Conservation (phyloP, 2,797 vertebrate species). For the Tamandua tetradactyla region DNA sequence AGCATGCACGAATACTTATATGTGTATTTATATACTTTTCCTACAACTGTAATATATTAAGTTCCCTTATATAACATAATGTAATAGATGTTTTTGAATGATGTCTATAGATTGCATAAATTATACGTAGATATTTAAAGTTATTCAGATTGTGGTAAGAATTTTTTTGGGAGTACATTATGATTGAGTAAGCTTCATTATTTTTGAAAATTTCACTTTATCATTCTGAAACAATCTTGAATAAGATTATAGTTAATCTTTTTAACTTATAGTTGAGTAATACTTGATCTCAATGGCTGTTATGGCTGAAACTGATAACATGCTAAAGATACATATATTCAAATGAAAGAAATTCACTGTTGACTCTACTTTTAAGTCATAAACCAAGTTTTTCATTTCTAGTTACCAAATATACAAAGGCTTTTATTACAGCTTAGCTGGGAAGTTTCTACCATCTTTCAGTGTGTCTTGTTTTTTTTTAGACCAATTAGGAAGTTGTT, state of each 20-base stretch:
- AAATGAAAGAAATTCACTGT: not conserved
- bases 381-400: not conserved
- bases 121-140: constrained; percentile 25
- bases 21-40: not conserved
- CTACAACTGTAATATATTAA: not conserved
- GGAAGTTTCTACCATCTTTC: not conserved
- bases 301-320: not conserved
- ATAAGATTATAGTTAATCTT: not conserved
- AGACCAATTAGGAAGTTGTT: not conserved
- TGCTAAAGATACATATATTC: not conserved
- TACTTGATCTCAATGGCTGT: not conserved
- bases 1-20: not conserved
- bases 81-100: not conserved
- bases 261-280: not conserved
- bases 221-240: not conserved
- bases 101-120: not conserved
- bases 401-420: not conserved
- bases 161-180: not conserved
- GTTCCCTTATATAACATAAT: not conserved
- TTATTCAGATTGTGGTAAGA: not conserved
- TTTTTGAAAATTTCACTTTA: constrained; percentile 17
- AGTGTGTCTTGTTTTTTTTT: not conserved
- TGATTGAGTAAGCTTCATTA: constrained; percentile 10
- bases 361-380: not conserved
- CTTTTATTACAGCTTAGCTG: constrained; percentile 4